Conservation (phyloP, 1,140 invertebrate genomes). For the Bombus superbus region DNA sequence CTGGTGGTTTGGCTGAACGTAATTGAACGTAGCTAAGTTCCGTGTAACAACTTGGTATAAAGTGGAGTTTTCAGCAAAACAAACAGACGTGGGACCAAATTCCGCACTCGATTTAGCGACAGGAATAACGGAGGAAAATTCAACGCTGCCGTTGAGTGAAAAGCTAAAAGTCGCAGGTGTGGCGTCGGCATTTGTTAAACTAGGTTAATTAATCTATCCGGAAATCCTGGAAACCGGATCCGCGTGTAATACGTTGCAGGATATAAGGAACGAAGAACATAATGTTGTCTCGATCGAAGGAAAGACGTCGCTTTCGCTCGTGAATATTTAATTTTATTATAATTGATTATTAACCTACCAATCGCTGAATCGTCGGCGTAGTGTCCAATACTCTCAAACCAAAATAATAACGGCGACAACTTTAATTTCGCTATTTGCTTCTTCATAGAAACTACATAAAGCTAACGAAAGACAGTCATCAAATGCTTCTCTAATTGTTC, state of each 20-base stretch:
- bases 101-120: not conserved
- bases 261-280: not conserved
- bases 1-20: not conserved
- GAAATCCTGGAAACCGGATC: not conserved
- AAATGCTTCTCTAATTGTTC: too few species aligned
- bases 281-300: not conserved
- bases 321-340: too few species aligned
- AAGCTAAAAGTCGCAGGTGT: not conserved
- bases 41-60: not conserved
- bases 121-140: not conserved
- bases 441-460: too few species aligned
- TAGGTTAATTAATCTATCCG: slow-evolving; percentile 6
- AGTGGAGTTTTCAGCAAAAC: not conserved
- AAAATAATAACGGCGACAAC: too few species aligned
- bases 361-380: not conserved
- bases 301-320: not conserved
- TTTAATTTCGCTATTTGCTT: too few species aligned
- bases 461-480: too few species aligned
- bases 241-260: not conserved
- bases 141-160: not conserved
- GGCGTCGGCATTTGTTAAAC: slow-evolving; percentile 6
- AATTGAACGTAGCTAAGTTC: not conserved
- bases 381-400: too few species aligned
- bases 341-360: too few species aligned
- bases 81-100: not conserved